phyloP scores from a whole-genome alignment of 2,888 invertebrate genomes.

The Parnassius orleans region DNA sequence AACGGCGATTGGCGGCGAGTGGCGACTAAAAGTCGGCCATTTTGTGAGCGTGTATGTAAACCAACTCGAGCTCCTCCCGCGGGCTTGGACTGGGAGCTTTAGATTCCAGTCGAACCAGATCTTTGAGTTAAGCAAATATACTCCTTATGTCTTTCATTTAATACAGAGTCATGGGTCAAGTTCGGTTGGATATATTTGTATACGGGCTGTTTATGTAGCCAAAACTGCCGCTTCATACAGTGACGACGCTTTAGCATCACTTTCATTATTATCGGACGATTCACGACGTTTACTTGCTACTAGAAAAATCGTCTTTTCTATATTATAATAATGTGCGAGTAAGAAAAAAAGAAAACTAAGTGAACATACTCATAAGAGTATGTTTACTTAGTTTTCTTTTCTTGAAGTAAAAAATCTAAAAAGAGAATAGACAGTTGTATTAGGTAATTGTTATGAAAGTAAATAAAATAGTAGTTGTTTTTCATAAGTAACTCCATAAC shows the following conservation, averaged over 20 bases:
- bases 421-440: too few species aligned
- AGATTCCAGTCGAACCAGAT: slow-evolving; percentile 42
- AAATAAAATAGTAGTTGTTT: too few species aligned
- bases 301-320: slow-evolving; percentile 61
- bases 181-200: slow-evolving; percentile 49
- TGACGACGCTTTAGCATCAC: slow-evolving; percentile 77
- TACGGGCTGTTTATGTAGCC: slow-evolving; percentile 81
- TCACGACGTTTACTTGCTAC: slow-evolving; percentile 76
- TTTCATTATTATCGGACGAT: slow-evolving; percentile 82
- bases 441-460: too few species aligned
- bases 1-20: slow-evolving; percentile 23
- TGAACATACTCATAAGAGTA: too few species aligned
- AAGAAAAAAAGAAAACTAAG: too few species aligned
- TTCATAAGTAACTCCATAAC: too few species aligned
- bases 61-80: slow-evolving; percentile 64
- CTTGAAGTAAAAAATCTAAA: neutral
- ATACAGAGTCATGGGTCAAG: slow-evolving; percentile 33
- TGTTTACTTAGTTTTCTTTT: neutral
- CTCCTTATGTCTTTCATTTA: slow-evolving; percentile 37
- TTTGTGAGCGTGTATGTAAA: slow-evolving; percentile 65
- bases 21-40: slow-evolving; percentile 67
- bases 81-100: slow-evolving; percentile 54
- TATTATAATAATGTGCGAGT: slow-evolving; percentile 14
- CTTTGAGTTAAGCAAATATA: slow-evolving; percentile 37
- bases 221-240: slow-evolving; percentile 80